Evolutionary conservation across 2,113 vertebrate species (phyloP), one percentile per base, ranked within the genome.

Genomic region (Smithornis capensis): DNA sequence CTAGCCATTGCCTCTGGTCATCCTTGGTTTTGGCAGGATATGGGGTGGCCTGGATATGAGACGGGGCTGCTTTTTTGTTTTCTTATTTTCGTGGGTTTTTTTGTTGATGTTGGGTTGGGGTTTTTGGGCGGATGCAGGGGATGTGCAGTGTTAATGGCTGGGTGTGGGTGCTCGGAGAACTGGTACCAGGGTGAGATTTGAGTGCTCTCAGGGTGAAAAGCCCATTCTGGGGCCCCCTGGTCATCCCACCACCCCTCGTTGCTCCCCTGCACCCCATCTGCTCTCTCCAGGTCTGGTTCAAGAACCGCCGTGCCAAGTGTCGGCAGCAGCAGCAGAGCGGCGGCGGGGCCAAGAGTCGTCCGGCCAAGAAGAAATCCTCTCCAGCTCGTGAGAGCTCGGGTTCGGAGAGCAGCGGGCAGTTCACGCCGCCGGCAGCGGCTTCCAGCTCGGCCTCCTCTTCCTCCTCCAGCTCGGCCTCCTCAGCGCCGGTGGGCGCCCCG

Each of bases 231-330:
- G n/a, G n/a, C 21, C 40, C 56, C 37, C 67, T 6, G 65, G 63
- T 86, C 35, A 3, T 2, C 12, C 73, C 5, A 1, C 53, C 3
- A 10, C 31, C 40, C 19, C 16, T 13, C 5, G 62, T 49, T 1
- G 3, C 40, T 50, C 4, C 38, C 22, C 8, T 21, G 45, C 40
- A 2, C 59, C 18, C 23, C 11, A 0, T 40, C 75, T 37, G n/a
- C 11, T 45, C 9, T 1, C 38, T 10, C 17, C 97, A 99, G 99
- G 99, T 99, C 77, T 99, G 99, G 99, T 99, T 99, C 98, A 99
- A 99, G 98, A 99, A 99, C 97, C 98, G 99, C 38, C 99, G 99
- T 50, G 99, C 99, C 98, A 99, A 99, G 97, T 99, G 99, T 98
- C 99, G 99, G 97, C 99, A 99, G 98, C 99, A 99, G 98, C 98